Base-by-base conservation (phyloP, 2,113 vertebrate genomes). In the Cryptotis parvus region DNA sequence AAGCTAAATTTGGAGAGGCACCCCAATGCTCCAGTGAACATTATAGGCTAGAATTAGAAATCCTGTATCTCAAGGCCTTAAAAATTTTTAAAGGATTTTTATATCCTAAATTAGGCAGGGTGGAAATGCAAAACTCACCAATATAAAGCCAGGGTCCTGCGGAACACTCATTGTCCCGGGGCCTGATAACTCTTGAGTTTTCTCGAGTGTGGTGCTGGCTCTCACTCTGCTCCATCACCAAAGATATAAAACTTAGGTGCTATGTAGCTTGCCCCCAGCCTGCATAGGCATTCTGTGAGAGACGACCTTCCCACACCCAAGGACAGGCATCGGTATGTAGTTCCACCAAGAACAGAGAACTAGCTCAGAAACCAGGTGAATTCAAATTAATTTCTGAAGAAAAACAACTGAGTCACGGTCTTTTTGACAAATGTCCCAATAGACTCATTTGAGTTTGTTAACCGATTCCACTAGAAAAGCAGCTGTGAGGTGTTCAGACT, bases 381-480 rank as follows among this genome's bases (percentile, higher is more conserved):
- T 27, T 37, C 68, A 75, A 33, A 84, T 75, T 74, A 69, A 55
- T 26, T 63, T 74, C 81, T 14, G 45, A 10, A 7, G 49, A 84
- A 69, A 87, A 35, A n/a, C 10, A 68, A 49, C 8, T 43, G 52
- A 58, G 10, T 77, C 55, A 70, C 84, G 90, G 39, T 43, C 77
- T 49, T 77, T 84, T 77, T 68, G 72, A 78, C n/a, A 55, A 39
- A 2, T 49, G n/a, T 37, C 70, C 77, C 74, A 29, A 3, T 37
- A 65, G 49, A 86, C 76, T 80, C 31, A 43, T 49, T 58, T 90
- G 77, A 45, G 85, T 72, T 90, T 90, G 52, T 75, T 68, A 86
- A 78, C 41, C 58, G 87, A 66, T 55, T 84, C 70, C 9, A 88
- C 74, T 73, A 83, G 84, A 69, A 70, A 66, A 73, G 20, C 26